Base-by-base conservation (phyloP, 2,113 vertebrate species). In the Gambusia affinis region DNA sequence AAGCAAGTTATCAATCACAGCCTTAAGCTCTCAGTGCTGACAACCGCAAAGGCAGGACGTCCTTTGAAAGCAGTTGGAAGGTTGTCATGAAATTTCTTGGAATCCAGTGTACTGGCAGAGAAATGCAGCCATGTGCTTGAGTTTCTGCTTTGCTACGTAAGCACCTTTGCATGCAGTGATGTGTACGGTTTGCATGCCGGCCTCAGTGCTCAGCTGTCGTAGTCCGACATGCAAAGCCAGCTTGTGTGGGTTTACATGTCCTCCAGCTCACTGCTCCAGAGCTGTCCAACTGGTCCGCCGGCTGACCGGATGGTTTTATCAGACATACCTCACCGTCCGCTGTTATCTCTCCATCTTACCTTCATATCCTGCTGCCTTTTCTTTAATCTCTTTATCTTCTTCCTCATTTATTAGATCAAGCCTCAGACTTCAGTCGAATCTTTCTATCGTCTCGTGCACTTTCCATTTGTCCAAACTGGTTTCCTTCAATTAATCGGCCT, bases 1-100 rank as follows among this genome's bases (percentile, higher is more conserved):
- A 83, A 85, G 85, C 88, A 69, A 27, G 70, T 86, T 87, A 92
- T 92, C 91, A 91, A 87, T 93, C 92, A 90, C 57, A 11, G 74
- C 75, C 39, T 73, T 76, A 51, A 85, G 83, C 87, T 84, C 74
- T 78, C 2, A 60, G 71, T 35, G 82, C 80, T 85, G 89, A 92
- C 88, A 87, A 84, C 75, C 12, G 61, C 91, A 89, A 93, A 88
- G 86, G 88, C 85, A 78, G 42, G 75, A 11, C 44, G 0, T 67
- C 68, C 82, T 81, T 70, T 64, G 72, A 70, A 83, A 60, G 28
- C 19, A 28, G 63, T 39, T 28, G 73, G 72, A 76, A 65, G 67
- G 75, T 83, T 88, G 73, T 51, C 67, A 57, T 62, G 75, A 63
- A 65, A 67, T 72, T 42, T 54, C 69, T 81, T 35, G n/a, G 30